phyloP scores from a whole-genome alignment of 2,113 vertebrate genomes.

The Myrmecobius fasciatus region DNA sequence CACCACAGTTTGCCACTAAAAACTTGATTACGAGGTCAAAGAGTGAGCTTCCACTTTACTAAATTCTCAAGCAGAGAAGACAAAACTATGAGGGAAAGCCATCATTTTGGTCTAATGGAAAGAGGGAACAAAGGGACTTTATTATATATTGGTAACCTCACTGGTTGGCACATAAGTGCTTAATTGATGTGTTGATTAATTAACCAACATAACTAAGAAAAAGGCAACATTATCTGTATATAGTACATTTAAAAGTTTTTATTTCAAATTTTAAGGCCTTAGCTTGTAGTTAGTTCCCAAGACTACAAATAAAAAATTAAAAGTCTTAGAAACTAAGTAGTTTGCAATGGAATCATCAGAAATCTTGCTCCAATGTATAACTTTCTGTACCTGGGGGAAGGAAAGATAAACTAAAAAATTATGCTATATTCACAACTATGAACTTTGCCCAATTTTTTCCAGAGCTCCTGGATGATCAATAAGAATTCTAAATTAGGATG shows the following conservation, averaged over 20 bases:
- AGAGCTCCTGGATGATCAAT: not conserved
- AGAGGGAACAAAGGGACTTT: not conserved
- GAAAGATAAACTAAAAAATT: not conserved
- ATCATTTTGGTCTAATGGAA: not conserved
- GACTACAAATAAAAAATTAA: not conserved
- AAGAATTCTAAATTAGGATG: not conserved
- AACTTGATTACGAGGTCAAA: not conserved
- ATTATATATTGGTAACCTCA: not conserved
- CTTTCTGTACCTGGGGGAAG: not conserved
- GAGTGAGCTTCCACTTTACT: not conserved
- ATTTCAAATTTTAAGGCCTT: constrained; percentile 6
- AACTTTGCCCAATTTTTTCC: not conserved
- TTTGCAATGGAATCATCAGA: not conserved
- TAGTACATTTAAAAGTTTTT: not conserved
- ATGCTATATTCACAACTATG: not conserved
- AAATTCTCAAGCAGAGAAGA: not conserved
- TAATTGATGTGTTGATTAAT: not conserved
- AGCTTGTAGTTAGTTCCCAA: not conserved
- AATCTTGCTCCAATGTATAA: not conserved
- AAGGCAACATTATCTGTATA: not conserved
- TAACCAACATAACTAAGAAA: not conserved
- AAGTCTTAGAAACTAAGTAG: not conserved
- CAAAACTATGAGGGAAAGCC: not conserved
- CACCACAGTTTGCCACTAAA: not conserved
- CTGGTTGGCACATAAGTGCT: not conserved